Evolutionary conservation across 2,888 invertebrate genomes (phyloP).

Genomic region (Chouioia cunea): DNA sequence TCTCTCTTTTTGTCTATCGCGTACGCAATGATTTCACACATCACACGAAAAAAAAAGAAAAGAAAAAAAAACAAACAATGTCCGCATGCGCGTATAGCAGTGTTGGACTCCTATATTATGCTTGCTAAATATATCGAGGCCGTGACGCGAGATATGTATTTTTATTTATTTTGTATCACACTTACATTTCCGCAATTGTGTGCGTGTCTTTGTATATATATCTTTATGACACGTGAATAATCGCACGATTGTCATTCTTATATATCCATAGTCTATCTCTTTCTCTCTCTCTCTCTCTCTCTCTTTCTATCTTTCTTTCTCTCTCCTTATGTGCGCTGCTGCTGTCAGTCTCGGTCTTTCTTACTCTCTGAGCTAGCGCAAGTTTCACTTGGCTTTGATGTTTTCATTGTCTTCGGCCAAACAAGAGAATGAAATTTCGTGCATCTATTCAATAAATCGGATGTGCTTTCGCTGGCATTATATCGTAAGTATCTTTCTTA

Average conservation of each 20-base stretch:
- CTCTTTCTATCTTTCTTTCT: background rate
- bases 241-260: slow-evolving; percentile 4
- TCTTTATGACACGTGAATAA: slow-evolving; percentile 12
- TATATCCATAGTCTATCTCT: background rate
- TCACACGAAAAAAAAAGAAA: no score
- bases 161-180: slow-evolving; percentile 1
- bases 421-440: slow-evolving; percentile 10
- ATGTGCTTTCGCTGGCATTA: no score
- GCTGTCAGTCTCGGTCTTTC: slow-evolving; percentile 1
- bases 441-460: no score
- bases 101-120: no score
- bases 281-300: background rate
- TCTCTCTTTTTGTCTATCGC: no score
- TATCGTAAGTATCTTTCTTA: no score
- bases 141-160: background rate
- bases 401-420: slow-evolving; percentile 26
- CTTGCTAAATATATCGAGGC: slow-evolving; percentile 8
- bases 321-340: no score
- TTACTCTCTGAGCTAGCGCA: background rate
- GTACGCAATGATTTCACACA: no score
- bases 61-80: no score
- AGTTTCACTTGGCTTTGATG: slow-evolving; percentile 20
- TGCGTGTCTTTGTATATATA: background rate
- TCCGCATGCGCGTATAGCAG: no score
- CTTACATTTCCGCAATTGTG: background rate